These are phyloP conservation scores for Perccottus glenii DNA, from an alignment of 2,113 vertebrate genomes.

Conservation along the genomic window DNA sequence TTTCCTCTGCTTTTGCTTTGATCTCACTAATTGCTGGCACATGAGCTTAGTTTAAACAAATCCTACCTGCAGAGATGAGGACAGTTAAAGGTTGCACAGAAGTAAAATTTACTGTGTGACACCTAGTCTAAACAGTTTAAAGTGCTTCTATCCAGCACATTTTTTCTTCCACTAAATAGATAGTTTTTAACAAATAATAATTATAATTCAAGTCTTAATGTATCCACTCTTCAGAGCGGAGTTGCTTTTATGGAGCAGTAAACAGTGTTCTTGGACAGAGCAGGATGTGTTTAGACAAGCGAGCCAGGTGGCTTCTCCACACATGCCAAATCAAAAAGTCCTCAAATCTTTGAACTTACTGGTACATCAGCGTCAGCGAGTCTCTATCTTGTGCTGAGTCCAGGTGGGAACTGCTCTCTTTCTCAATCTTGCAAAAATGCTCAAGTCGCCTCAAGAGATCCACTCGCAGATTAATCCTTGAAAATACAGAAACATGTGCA, in stretches of 20 bases:
- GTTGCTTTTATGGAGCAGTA: constrained; percentile 47
- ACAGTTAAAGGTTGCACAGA: constrained; percentile 21
- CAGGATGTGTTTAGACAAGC: constrained; percentile 64
- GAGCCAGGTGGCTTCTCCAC: constrained; percentile 52
- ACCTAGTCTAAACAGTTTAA: constrained; percentile 37
- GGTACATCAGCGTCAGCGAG: constrained; percentile 61
- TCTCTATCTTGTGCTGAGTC: constrained; percentile 52
- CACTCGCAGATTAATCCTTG: constrained; percentile 49
- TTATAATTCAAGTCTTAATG: constrained; percentile 2
- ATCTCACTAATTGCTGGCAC: constrained; percentile 55
- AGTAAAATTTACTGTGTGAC: constrained; percentile 24
- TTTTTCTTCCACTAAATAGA: constrained; percentile 21
- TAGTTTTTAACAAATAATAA: constrained; percentile 23
- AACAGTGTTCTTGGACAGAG: constrained; percentile 61
- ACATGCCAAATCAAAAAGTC: constrained; percentile 58
- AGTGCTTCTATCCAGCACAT: constrained; percentile 1
- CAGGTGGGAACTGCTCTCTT: constrained; percentile 53
- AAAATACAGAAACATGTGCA: constrained; percentile 46
- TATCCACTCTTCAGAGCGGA: constrained; percentile 8
- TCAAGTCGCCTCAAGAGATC: constrained; percentile 54
- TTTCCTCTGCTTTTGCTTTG: constrained; percentile 47
- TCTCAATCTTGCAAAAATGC: constrained; percentile 42
- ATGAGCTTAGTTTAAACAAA: constrained; percentile 49
- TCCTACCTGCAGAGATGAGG: constrained; percentile 48
- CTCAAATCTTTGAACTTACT: constrained; percentile 68